Evolutionary conservation across 64 coral and sea anemone species (phyloP), one percentile per base, ranked within the genome.

Genomic region (Montipora foliosa): DNA sequence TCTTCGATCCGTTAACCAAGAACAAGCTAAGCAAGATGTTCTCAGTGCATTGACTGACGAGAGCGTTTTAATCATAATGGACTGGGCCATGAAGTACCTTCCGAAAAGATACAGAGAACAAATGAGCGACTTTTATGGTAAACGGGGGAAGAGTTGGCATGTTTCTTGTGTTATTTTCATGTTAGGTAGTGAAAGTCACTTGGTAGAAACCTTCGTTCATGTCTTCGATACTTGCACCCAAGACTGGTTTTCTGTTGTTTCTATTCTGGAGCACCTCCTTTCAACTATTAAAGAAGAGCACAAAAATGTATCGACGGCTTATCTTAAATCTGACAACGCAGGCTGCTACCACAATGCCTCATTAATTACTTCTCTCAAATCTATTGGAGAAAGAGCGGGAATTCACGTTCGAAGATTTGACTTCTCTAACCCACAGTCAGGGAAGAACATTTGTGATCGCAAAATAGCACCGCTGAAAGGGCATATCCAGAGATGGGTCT

Each of bases 1-100:
- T 47, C 83, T 89, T 67, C 90, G 90, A 70, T 84, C 95, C 68
- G 78, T 96, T 44, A 96, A 96, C 59, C 90, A 96, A 16, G 78
- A 91, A 11, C 61, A 91, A 17, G 89, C 78, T 25, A 52, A 82
- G 64, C 86, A 94, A 83, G 92, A 94, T 52, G 78, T 78, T 25
- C 45, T 89, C 4, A 17, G 0, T 61, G 71, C 47, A 37, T 64
- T 89, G 24, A 59, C 87, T 22, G 69, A 67, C 22, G 69, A 94
- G 20, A 12, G n/a, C 4, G 80, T 76, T 52, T 67, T 94, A 10
- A 66, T 94, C 1, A 66, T 94, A 10, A 80, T 94, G 47, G 86
- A 94, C 17, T 94, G 87, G 92, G 92, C 92, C 12, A 94, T 94
- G 78, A 91, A 91, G 50, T 91, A 73, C 61, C 22, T 91, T 6